These are phyloP conservation scores for Nipponacmea schrenckii DNA, from an alignment of 2,888 invertebrate genomes.

Conservation along the genomic window DNA sequence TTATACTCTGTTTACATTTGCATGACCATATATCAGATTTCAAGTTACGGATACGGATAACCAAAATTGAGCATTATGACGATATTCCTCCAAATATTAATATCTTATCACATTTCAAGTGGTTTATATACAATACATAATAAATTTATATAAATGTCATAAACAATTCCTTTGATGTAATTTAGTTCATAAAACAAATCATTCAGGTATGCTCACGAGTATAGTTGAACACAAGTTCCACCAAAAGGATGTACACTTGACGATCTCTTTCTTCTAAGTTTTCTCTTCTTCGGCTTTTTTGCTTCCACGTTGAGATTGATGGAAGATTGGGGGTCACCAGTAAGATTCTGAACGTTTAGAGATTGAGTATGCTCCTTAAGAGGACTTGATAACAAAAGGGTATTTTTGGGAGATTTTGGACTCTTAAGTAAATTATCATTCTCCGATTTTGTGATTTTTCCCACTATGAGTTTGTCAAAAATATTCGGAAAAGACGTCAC, in stretches of 20 bases:
- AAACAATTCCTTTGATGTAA: no score
- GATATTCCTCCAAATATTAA: no score
- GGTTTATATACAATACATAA: no score
- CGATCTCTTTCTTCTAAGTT: neutral
- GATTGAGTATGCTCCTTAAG: neutral
- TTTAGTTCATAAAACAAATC: no score
- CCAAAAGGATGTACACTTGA: neutral
- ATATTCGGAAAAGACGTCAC: conserved; percentile 1
- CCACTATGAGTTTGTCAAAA: neutral
- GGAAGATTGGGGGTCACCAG: no score
- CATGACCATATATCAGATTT: neutral
- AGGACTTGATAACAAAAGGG: neutral
- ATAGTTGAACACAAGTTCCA: neutral
- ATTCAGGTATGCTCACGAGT: neutral
- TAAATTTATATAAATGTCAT: no score
- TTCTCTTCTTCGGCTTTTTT: neutral
- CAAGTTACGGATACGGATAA: no score
- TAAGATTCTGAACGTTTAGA: no score
- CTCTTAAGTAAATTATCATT: neutral
- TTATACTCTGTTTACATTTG: no score
- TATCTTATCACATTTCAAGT: no score
- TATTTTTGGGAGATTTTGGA: neutral
- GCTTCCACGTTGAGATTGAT: no score
- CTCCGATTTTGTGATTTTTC: neutral
- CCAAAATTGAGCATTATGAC: no score